A percentile compares a stretch with the other conserved stretches of the same genome.
phyloP scores from a whole-genome alignment of 2,888 invertebrate genomes.

The Cryptus armator region DNA sequence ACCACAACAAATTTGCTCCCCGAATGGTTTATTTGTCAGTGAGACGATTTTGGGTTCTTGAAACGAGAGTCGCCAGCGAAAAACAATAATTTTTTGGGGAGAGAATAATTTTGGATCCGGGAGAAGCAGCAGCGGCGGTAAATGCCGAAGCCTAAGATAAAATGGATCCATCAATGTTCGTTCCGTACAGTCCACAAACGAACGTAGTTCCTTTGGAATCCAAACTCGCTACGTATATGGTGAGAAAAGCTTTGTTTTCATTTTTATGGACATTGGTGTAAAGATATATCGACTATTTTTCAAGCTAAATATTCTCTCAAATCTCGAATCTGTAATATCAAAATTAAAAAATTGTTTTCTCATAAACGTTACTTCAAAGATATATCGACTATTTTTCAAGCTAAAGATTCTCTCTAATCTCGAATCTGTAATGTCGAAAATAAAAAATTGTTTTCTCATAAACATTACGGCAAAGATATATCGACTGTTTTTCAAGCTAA shows the following conservation, averaged over 20 bases:
- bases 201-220: slow-evolving; percentile 94
- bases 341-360: too few relatives aligned
- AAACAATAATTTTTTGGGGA: too few relatives aligned
- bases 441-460: too few relatives aligned
- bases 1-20: background rate
- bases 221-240: slow-evolving; percentile 94
- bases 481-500: background rate
- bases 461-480: background rate
- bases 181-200: slow-evolving; percentile 88
- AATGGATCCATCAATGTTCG: slow-evolving; percentile 92
- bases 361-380: too few relatives aligned
- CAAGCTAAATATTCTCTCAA: too few relatives aligned
- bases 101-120: background rate
- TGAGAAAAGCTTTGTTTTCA: slow-evolving; percentile 79
- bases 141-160: slow-evolving; percentile 82
- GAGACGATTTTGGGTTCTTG: background rate
- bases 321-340: too few relatives aligned
- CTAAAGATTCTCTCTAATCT: too few relatives aligned
- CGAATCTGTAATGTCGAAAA: too few relatives aligned
- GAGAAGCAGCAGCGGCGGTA: slow-evolving; percentile 73
- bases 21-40: background rate
- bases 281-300: too few relatives aligned
- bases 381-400: too few relatives aligned
- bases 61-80: background rate
- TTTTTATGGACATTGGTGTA: too few relatives aligned